phyloP scores from a whole-genome alignment of 53 echinoderm and acorn worm genomes.

The Mesocentrotus franciscanus region DNA sequence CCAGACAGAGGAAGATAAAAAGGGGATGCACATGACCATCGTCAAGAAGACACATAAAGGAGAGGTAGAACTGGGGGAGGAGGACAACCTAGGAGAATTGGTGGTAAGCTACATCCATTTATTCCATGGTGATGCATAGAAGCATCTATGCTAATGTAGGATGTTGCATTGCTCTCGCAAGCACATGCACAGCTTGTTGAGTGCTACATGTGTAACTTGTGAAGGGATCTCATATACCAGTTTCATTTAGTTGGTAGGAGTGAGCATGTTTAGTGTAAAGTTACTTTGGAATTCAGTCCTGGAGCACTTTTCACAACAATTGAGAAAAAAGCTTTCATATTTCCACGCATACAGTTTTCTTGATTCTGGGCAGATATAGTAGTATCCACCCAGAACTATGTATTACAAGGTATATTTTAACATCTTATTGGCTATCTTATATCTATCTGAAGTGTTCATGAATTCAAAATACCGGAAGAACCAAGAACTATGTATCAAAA shows the following conservation, averaged over 20 bases:
- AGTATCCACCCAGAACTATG: no score
- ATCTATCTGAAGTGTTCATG: no score
- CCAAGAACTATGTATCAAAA: no score
- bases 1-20: constrained; percentile 78
- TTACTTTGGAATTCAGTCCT: not conserved
- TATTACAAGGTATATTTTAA: no score
- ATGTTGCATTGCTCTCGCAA: not conserved
- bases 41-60: constrained; percentile 99
- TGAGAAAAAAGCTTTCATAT: not conserved
- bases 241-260: not conserved
- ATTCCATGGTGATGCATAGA: not conserved
- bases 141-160: not conserved
- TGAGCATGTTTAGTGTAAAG: not conserved
- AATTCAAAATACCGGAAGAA: no score
- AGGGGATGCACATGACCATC: constrained; percentile 63
- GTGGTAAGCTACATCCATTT: constrained; percentile 71
- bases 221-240: not conserved
- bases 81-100: constrained; percentile 77
- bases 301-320: not conserved
- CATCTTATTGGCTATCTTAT: no score
- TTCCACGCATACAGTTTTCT: no score
- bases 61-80: constrained; percentile 92
- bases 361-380: no score
- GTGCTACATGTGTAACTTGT: not conserved
- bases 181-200: not conserved